A percentile compares a stretch with the other conserved stretches of the same genome.
phyloP scores from a whole-genome alignment of 2,888 invertebrate species.

The Rotaria socialis region DNA sequence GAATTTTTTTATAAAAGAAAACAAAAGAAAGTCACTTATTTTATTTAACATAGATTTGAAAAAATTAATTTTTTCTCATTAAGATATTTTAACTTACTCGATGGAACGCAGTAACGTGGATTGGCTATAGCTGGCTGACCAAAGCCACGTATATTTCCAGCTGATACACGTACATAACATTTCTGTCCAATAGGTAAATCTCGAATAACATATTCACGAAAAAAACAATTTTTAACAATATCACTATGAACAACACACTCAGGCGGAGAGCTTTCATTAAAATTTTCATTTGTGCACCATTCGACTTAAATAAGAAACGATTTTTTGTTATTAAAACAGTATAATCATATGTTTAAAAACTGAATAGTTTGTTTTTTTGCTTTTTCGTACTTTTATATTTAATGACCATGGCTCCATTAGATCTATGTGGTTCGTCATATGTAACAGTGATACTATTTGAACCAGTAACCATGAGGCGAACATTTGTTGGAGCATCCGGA shows the following conservation, averaged over 20 bases:
- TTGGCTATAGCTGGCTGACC: slow-evolving; percentile 72
- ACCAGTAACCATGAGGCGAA: slow-evolving; percentile 70
- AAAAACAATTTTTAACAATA: slow-evolving; percentile 67
- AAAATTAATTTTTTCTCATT: slow-evolving; percentile 49
- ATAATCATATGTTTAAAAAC: not conserved
- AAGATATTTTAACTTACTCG: slow-evolving; percentile 67
- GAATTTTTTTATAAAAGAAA: not conserved
- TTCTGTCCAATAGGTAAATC: slow-evolving; percentile 77
- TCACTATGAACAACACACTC: not conserved
- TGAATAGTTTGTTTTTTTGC: not conserved
- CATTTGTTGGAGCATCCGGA: slow-evolving; percentile 75
- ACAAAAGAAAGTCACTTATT: too few species aligned
- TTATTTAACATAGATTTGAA: too few species aligned
- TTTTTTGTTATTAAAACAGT: slow-evolving; percentile 48
- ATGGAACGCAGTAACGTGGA: slow-evolving; percentile 80
- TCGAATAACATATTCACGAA: slow-evolving; percentile 66
- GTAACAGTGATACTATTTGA: slow-evolving; percentile 68
- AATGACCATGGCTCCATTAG: slow-evolving; percentile 76
- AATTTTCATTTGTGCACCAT: slow-evolving; percentile 83
- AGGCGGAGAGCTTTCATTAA: slow-evolving; percentile 61
- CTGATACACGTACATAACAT: slow-evolving; percentile 83
- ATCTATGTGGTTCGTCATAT: slow-evolving; percentile 69
- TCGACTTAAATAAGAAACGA: slow-evolving; percentile 68
- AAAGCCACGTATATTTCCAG: slow-evolving; percentile 79
- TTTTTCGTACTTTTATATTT: slow-evolving; percentile 75